Conservation (phyloP, 37 sponge, comb jelly and placozoan species). For the Haliclona indistincta region DNA sequence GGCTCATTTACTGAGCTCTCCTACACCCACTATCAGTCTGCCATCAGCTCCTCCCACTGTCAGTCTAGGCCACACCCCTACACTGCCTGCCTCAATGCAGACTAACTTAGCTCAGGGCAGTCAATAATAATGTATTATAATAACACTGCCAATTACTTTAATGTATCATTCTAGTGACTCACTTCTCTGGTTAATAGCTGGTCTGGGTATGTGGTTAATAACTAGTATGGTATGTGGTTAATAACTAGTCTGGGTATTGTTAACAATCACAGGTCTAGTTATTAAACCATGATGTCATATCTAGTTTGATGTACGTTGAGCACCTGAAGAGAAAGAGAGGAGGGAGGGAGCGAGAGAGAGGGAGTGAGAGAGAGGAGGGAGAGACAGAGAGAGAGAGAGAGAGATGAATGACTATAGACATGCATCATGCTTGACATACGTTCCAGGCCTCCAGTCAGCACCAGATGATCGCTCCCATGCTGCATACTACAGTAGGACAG, state of each 20-base stretch:
- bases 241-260: too few relatives aligned
- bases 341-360: background rate
- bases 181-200: background rate
- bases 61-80: conserved; percentile 40
- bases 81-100: too few relatives aligned
- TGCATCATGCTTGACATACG: conserved; percentile 19
- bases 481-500: conserved; percentile 23
- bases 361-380: background rate
- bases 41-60: conserved; percentile 52
- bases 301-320: conserved; percentile 45
- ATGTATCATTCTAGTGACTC: background rate
- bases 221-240: too few relatives aligned
- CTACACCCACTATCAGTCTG: conserved; percentile 14
- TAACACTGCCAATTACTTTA: background rate
- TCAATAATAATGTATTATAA: background rate
- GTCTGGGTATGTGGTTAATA: too few relatives aligned
- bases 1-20: background rate
- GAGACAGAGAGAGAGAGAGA: background rate
- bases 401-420: background rate
- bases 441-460: conserved; percentile 58
- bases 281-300: conserved; percentile 38
- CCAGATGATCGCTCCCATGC: conserved; percentile 63
- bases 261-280: too few relatives aligned
- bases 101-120: background rate
- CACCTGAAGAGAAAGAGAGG: conserved; percentile 16